A percentile compares a stretch with the other conserved stretches of the same genome.
Evolutionary conservation across 2,888 invertebrate genomes (phyloP).

Genomic region (Dasysyrphus tricinctus): DNA sequence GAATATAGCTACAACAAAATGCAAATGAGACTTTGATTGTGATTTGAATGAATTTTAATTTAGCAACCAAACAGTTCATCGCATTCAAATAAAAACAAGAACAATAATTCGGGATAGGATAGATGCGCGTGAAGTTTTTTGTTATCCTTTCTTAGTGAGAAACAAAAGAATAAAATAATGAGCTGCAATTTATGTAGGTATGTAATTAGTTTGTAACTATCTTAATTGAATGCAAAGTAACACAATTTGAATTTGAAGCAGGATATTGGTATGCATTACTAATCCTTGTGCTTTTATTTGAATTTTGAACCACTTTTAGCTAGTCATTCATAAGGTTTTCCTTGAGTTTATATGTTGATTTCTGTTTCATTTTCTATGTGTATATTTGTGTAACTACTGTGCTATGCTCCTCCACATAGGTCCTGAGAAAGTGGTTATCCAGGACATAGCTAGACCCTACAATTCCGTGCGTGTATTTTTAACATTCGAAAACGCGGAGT

Average conservation of each 20-base stretch:
- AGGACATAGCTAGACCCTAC: too few relatives aligned
- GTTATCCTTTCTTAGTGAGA: not conserved
- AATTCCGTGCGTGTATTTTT: too few relatives aligned
- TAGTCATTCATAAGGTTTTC: not conserved
- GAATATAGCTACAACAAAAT: conserved; percentile 15
- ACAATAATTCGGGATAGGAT: not conserved
- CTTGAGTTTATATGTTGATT: too few relatives aligned
- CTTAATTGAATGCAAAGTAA: not conserved
- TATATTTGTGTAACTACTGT: too few relatives aligned
- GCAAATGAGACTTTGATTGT: conserved; percentile 44
- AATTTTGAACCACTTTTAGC: too few relatives aligned
- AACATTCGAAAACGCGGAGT: too few relatives aligned
- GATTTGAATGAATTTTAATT: conserved; percentile 54
- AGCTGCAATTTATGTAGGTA: not conserved
- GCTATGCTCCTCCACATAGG: too few relatives aligned
- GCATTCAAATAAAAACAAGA: conserved; percentile 6
- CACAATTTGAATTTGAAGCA: not conserved
- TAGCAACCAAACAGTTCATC: conserved; percentile 13
- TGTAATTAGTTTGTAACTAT: not conserved
- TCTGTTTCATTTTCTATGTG: too few relatives aligned
- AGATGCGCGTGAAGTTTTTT: conserved; percentile 1
- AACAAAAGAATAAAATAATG: not conserved
- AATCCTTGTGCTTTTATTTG: too few relatives aligned
- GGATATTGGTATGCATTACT: not conserved
- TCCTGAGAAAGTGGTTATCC: too few relatives aligned